Conservation (phyloP, 2,888 invertebrate genomes). For the Orthosia cruda region DNA sequence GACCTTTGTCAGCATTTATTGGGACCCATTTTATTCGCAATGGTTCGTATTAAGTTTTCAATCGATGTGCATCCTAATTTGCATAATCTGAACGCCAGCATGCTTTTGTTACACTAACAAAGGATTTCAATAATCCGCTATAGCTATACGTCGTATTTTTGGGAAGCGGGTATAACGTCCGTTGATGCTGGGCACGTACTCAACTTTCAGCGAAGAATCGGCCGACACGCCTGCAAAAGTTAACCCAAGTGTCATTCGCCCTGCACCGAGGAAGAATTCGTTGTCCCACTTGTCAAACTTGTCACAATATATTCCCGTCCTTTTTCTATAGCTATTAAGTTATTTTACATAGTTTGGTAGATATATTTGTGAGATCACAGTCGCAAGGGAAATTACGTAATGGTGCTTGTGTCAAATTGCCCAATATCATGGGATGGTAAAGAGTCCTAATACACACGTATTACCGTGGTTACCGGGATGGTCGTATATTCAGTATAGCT, state of each 20-base stretch:
- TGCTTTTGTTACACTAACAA: slow-evolving; percentile 72
- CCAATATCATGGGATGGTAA: slow-evolving; percentile 58
- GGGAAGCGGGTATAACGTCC: slow-evolving; percentile 42
- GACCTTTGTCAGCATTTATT: slow-evolving; percentile 76
- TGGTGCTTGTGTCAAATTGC: slow-evolving; percentile 64
- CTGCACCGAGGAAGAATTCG: slow-evolving; percentile 62
- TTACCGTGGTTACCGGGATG: slow-evolving; percentile 23
- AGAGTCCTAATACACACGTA: slow-evolving; percentile 51
- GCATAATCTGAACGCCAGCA: slow-evolving; percentile 70
- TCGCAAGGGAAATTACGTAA: slow-evolving; percentile 69
- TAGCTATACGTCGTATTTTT: slow-evolving; percentile 53
- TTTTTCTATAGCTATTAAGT: slow-evolving; percentile 29
- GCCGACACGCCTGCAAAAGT: slow-evolving; percentile 69
- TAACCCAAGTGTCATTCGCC: slow-evolving; percentile 68
- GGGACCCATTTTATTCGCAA: slow-evolving; percentile 65
- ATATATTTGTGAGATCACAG: slow-evolving; percentile 34
- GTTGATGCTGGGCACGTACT: slow-evolving; percentile 76
- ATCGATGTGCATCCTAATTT: slow-evolving; percentile 69
- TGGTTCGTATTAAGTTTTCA: slow-evolving; percentile 52
- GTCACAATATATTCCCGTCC: slow-evolving; percentile 56
- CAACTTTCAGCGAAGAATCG: slow-evolving; percentile 72
- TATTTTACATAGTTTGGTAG: slow-evolving; percentile 29
- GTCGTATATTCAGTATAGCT: slow-evolving; percentile 1
- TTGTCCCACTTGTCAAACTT: slow-evolving; percentile 59
- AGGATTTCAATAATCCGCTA: slow-evolving; percentile 73